Evolutionary conservation across 2,113 vertebrate genomes (phyloP).

Genomic region (Malurus alboscapulatus): DNA sequence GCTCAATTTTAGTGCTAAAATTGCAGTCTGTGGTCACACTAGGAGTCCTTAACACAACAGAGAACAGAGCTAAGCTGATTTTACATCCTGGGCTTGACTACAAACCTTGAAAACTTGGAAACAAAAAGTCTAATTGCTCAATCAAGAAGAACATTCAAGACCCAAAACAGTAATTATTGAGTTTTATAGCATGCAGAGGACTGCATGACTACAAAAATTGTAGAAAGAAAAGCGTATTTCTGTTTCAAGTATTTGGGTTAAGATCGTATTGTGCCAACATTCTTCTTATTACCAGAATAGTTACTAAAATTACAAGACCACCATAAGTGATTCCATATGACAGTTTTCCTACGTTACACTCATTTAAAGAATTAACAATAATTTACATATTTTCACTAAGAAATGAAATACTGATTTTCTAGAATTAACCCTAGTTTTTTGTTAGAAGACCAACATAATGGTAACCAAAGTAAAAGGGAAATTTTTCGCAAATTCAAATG

Average conservation of each 20-base stretch:
- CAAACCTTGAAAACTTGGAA: not conserved
- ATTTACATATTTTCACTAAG: not conserved
- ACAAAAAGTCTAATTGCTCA: not conserved
- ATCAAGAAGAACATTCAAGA: not conserved
- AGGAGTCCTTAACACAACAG: not conserved
- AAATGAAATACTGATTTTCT: not conserved
- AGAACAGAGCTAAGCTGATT: not conserved
- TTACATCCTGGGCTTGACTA: not conserved
- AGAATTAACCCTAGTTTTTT: not conserved
- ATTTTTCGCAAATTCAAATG: not conserved
- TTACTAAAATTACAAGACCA: slow-evolving; percentile 4
- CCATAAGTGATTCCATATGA: not conserved
- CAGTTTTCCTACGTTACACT: not conserved
- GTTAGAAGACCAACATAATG: not conserved
- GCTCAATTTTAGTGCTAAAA: not conserved
- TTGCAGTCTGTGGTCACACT: not conserved
- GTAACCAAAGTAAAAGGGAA: not conserved
- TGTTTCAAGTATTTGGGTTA: not conserved
- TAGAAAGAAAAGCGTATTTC: not conserved
- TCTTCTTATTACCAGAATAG: not conserved
- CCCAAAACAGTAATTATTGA: not conserved
- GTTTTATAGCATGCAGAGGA: not conserved
- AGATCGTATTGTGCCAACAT: slow-evolving; percentile 13
- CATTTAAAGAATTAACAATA: not conserved
- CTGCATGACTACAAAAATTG: not conserved